phyloP scores from a whole-genome alignment of 2,888 invertebrate genomes.

The Aproaerema taeniolella region DNA sequence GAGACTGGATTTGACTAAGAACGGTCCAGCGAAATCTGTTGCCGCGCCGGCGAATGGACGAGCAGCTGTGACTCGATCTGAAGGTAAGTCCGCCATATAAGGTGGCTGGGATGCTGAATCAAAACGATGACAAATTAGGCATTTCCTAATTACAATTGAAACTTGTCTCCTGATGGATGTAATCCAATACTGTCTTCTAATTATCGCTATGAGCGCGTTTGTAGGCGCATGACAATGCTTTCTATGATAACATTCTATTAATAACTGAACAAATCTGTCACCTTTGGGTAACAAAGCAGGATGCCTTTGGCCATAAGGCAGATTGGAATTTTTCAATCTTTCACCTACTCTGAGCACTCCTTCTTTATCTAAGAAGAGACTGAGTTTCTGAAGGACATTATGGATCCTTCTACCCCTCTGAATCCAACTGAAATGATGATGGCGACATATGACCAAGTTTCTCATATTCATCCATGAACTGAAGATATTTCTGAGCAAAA shows the following conservation, averaged over 20 bases:
- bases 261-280: too few relatives aligned
- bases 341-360: too few relatives aligned
- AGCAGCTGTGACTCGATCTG: conserved; percentile 5
- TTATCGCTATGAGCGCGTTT: conserved; percentile 7
- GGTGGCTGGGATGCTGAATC: too few relatives aligned
- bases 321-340: too few relatives aligned
- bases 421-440: not conserved
- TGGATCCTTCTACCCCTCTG: too few relatives aligned
- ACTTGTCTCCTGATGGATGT: too few relatives aligned
- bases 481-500: conserved; percentile 1
- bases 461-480: not conserved
- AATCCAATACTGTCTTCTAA: conserved; percentile 13
- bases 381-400: conserved; percentile 7
- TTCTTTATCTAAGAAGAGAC: conserved; percentile 10
- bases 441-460: not conserved
- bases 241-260: too few relatives aligned
- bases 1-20: conserved; percentile 4
- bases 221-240: too few relatives aligned
- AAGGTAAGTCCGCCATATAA: conserved; percentile 14
- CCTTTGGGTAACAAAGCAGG: conserved; percentile 14
- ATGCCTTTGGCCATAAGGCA: conserved; percentile 6
- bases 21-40: conserved; percentile 15
- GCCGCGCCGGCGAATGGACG: conserved; percentile 7
- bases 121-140: too few relatives aligned
- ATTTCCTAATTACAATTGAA: too few relatives aligned